These are phyloP conservation scores for Palloptera scutellata DNA, from an alignment of 2,888 invertebrate genomes.

Conservation along the genomic window DNA sequence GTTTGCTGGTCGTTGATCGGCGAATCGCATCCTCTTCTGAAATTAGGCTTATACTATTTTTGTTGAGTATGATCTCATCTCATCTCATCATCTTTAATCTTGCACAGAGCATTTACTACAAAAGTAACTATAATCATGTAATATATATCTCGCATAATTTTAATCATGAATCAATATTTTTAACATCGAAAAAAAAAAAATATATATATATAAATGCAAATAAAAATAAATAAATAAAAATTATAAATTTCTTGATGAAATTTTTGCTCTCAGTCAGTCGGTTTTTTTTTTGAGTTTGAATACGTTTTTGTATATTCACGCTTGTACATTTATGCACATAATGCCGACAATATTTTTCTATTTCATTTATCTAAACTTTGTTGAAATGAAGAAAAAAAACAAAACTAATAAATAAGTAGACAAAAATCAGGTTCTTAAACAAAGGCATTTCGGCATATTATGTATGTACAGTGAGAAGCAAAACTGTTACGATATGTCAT, in stretches of 20 bases:
- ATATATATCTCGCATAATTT: background rate
- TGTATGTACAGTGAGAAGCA: too few relatives aligned
- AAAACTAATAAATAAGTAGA: too few relatives aligned
- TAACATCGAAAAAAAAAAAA: background rate
- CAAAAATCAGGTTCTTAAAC: too few relatives aligned
- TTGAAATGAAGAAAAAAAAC: too few relatives aligned
- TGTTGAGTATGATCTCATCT: constrained; percentile 54
- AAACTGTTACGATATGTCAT: too few relatives aligned
- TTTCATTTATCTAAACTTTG: too few relatives aligned
- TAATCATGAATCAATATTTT: too few relatives aligned
- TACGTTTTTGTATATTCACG: background rate
- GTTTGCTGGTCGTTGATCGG: background rate
- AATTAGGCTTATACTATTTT: constrained; percentile 45
- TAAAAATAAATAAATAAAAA: background rate
- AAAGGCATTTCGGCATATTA: too few relatives aligned
- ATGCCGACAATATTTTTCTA: too few relatives aligned
- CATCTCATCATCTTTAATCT: constrained; percentile 42
- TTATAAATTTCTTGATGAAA: background rate
- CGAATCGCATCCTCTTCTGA: background rate
- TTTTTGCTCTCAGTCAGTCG: background rate
- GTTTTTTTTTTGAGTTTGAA: background rate
- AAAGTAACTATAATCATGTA: background rate
- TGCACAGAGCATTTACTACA: constrained; percentile 4
- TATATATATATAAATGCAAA: background rate
- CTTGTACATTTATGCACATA: background rate